Base-by-base conservation (phyloP, 1,140 invertebrate genomes). In the Panagrolaimus sp. region DNA sequence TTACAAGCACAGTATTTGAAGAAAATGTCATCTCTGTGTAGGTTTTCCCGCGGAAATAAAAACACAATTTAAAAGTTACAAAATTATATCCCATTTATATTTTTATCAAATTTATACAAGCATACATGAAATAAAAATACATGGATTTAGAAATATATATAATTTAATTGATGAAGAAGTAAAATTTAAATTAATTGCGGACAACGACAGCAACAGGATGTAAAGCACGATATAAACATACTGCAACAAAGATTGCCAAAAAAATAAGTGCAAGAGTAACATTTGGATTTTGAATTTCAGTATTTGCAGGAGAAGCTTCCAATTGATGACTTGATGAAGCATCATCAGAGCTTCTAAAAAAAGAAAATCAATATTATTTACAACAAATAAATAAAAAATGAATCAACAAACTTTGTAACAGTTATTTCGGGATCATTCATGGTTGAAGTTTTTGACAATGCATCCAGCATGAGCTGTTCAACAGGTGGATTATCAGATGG, bases 391-490 rank as follows among this genome's bases (percentile, higher is more conserved):
- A 21, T 10, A n/a, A n/a, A 48, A 1, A 48, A 5, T 4, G 9
- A 46, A 46, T 10, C n/a, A 58, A 58, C 52, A 21, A 4, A 58
- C 52, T 58, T 58, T 58, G 52, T 58, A 17, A 58, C 52, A 58
- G 52, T 58, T 12, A 58, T 58, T 28, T 58, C 52, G 4, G 21
- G 21, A 24, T 28, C 52, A 24, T 21, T 28, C 12, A 12, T n/a
- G 17, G 21, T 28, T 21, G 26, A 21, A 28, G 52, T 5, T 28
- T 58, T 58, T 28, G 52, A 58, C 12, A 58, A 21, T 12, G 52
- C 52, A 58, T 58, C 52, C 4, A 58, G 28, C 52, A 58, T 58
- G 4, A 58, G 17, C 17, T 58, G 52, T 21, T 58, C 52, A 12
- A 21, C 4, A 0, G 52, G 52, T 12, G 52, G 52, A 21, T 21